Evolutionary conservation across 2,113 vertebrate species (phyloP).

Genomic region (Nothocercus julius): DNA sequence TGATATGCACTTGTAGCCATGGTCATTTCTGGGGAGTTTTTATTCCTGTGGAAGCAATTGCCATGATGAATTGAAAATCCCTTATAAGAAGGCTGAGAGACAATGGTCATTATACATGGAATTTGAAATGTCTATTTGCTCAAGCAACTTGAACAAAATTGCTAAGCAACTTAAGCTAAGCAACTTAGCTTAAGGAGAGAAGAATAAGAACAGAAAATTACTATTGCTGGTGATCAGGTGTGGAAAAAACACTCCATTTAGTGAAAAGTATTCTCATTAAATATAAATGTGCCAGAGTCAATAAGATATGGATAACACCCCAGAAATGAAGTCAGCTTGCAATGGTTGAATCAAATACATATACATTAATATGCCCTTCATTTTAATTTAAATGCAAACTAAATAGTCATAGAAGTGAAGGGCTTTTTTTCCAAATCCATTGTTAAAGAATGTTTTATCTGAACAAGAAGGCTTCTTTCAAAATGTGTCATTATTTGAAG

Average conservation of each 20-base stretch:
- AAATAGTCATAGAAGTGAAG: not conserved
- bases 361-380: not conserved
- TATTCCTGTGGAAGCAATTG: not conserved
- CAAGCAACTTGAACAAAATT: not conserved
- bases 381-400: not conserved
- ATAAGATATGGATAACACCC: not conserved
- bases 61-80: not conserved
- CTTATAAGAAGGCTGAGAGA: not conserved
- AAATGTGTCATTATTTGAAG: not conserved
- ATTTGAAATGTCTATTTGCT: not conserved
- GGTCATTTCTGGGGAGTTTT: not conserved
- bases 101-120: not conserved
- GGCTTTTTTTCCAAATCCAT: not conserved
- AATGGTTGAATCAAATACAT: not conserved
- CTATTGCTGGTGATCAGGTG: not conserved
- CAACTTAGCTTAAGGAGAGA: not conserved
- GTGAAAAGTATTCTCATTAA: slow-evolving; percentile 27
- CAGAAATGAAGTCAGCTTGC: slow-evolving; percentile 9
- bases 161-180: not conserved
- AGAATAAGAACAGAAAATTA: slow-evolving; percentile 13
- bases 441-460: not conserved
- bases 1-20: not conserved
- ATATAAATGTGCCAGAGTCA: not conserved
- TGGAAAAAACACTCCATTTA: not conserved
- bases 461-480: not conserved